These are phyloP conservation scores for Prietella phreatophila DNA, from an alignment of 2,113 vertebrate species.

Conservation along the genomic window DNA sequence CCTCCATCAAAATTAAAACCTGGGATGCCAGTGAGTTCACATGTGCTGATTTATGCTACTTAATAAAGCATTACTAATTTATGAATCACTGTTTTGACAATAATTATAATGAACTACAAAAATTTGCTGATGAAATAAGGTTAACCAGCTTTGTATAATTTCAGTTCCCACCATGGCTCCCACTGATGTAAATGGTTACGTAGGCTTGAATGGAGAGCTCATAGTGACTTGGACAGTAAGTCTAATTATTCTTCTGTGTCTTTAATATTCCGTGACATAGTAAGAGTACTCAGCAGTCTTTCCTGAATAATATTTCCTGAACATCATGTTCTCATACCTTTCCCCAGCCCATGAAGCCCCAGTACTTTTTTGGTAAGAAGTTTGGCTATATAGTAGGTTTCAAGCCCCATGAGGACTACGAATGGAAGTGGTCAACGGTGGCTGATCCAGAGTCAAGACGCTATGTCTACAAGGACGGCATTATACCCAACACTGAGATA, in stretches of 20 bases:
- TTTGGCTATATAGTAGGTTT: slow-evolving; percentile 94
- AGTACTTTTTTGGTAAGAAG: slow-evolving; percentile 91
- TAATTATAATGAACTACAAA: slow-evolving; percentile 22
- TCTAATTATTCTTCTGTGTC: not conserved
- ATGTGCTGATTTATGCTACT: not conserved
- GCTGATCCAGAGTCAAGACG: slow-evolving; percentile 89
- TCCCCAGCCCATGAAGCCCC: slow-evolving; percentile 85
- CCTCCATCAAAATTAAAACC: slow-evolving; percentile 88
- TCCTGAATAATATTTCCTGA: not conserved
- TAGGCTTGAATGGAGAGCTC: slow-evolving; percentile 87
- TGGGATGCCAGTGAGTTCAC: slow-evolving; percentile 84
- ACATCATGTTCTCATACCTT: not conserved
- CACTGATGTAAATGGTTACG: slow-evolving; percentile 85
- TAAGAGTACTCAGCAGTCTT: not conserved
- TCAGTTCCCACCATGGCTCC: slow-evolving; percentile 89
- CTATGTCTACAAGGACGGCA: slow-evolving; percentile 85
- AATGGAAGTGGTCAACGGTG: slow-evolving; percentile 91
- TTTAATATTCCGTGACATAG: not conserved
- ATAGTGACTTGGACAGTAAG: slow-evolving; percentile 93
- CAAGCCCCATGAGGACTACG: slow-evolving; percentile 84
- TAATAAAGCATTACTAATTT: not conserved
- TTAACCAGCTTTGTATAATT: not conserved
- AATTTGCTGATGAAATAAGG: not conserved
- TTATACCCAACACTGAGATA: slow-evolving; percentile 82
- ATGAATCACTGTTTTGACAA: not conserved